Base-by-base conservation (phyloP, 2,888 invertebrate genomes). In the Congeria kusceri region DNA sequence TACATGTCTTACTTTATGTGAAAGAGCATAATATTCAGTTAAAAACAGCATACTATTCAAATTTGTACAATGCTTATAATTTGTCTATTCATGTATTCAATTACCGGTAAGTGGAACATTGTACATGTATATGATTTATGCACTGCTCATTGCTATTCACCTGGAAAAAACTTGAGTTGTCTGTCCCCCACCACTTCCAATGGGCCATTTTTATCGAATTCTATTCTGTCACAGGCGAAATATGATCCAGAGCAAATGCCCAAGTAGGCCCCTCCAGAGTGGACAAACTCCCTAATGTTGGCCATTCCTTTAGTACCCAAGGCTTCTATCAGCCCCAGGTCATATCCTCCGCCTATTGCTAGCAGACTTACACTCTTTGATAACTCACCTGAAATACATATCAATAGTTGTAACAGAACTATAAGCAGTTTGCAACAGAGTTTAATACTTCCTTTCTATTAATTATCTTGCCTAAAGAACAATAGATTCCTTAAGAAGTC, bases 221-320 rank as follows among this genome's bases (percentile, higher is more conserved):
- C 88, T 46, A 92, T 91, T 25, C 74, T 59, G 46, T 86, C 87
- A 78, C 90, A 89, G 20, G 85, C 92, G 80, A 92, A 92, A 69
- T 92, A 92, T 1, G 87, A 91, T 11, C 92, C 92, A 23, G 91
- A 91, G 82, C 92, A 92, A 0, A 92, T 81, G 0, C 92, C 92
- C 0, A 92, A 80, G 69, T 92, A 92, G 5, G 82, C 78, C 7
- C 92, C 92, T n/a, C 92, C 92, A 3, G 66, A 25, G 5, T 78
- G n/a, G 15, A 92, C 92, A 81, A 85, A 92, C 7, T 85, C 80
- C 5, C 80, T 73, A 28, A 92, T 88, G 46, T 77, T 61, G 7
- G 69, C 49, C 18, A 86, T 83, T 0, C 92, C 92, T 3, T 72
- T 59, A 13, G 62, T 13, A 2, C 89, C 89, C 2, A 92, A 78